A percentile compares a stretch with the other conserved stretches of the same genome.
These are phyloP conservation scores for Platycnemis pennipes DNA, from an alignment of 2,888 invertebrate genomes.

Conservation along the genomic window DNA sequence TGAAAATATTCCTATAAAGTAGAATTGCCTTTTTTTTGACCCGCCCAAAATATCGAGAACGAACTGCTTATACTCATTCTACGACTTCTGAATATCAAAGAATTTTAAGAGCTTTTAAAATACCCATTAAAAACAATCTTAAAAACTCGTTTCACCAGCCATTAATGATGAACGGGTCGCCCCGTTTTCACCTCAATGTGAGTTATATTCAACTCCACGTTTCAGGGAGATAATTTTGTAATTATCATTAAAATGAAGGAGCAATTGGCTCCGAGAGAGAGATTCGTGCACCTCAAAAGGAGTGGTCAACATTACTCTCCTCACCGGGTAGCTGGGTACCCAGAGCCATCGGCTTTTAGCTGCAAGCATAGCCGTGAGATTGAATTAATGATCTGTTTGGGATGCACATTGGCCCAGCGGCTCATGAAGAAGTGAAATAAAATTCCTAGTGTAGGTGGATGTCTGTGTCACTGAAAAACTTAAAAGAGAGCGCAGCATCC, in stretches of 20 bases:
- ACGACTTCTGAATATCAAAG: background rate
- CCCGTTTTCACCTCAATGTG: background rate
- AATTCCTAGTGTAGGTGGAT: background rate
- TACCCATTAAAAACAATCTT: background rate
- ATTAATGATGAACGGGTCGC: slow-evolving; percentile 16
- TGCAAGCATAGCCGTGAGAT: background rate
- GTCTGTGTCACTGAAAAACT: background rate
- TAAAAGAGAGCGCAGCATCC: background rate
- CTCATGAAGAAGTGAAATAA: background rate
- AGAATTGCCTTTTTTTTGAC: background rate
- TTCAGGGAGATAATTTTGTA: background rate
- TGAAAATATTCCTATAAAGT: background rate
- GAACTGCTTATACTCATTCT: background rate
- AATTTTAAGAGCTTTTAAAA: background rate
- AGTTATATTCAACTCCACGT: background rate
- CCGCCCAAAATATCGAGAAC: background rate
- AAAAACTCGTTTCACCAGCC: background rate
- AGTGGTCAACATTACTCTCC: background rate
- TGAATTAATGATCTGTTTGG: background rate
- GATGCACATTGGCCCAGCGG: background rate
- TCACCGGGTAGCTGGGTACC: background rate
- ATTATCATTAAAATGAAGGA: background rate
- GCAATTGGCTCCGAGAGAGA: background rate
- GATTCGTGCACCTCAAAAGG: background rate
- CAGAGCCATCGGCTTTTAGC: background rate